Evolutionary conservation across 2,797 vertebrate species (phyloP), one percentile per base, ranked within the genome.

Genomic region (Babyrousa celebensis): DNA sequence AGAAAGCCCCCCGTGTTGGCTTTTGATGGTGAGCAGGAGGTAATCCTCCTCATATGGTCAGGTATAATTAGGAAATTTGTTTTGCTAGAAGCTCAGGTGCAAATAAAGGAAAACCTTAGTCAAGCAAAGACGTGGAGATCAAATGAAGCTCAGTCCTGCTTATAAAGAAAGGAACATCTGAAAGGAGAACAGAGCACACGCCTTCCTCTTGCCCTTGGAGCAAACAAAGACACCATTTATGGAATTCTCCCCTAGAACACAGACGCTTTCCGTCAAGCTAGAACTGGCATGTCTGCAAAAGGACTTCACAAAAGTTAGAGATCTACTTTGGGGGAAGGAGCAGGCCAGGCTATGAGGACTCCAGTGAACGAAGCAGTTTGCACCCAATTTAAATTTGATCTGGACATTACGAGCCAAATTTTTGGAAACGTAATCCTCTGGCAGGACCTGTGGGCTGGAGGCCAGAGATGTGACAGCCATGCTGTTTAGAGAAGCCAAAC

Each of bases 341-440:
- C 20, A n/a, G 12, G 21, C 40, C 18, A 91, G 60, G 25, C 71
- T 18, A 16, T 63, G 71, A 48, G 16, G 65, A 84, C 78, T 56
- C 54, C 29, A 91, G 80, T 0, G 12, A 93, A 95, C n/a, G 54
- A 25, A 84, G 78, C 29, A 93, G 48, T 79, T 80, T 93, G 43
- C 23, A 88, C 68, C 67, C 87, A 93, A 63, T 56, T 85, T 93
- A 93, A 91, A 88, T 91, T 65, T 91, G 83, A 95, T 88, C 90
- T 80, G 86, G 21, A 70, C 21, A 43, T 12, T 4, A 63, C n/a
- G 63, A 29, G 43, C 60, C 93, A 91, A 84, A 93, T 32, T 93
- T 95, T 63, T 75, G 29, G 83, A 93, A 96, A 93, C 3, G 27
- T 87, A 93, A 87, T 91, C 29, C 36, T 88, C 36, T 88, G 60